phyloP scores from a whole-genome alignment of 1,140 invertebrate species.

The Eupeodes corollae region DNA sequence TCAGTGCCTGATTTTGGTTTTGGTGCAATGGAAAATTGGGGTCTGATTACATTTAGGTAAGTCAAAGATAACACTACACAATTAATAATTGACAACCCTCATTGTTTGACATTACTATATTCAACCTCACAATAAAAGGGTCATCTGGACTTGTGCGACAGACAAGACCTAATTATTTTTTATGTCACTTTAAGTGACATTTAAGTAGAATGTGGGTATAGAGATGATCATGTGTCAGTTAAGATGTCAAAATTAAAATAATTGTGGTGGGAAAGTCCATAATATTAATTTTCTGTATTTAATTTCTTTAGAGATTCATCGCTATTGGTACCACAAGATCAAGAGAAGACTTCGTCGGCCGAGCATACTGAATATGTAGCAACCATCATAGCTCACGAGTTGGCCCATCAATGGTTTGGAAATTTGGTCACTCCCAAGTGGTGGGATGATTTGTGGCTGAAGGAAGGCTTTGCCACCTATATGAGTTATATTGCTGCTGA shows the following conservation, averaged over 20 bases:
- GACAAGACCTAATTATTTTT: too few species aligned
- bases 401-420: conserved; percentile 76
- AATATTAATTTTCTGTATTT: not conserved
- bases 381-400: conserved; percentile 64
- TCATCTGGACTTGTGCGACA: not conserved
- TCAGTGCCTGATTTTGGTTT: conserved; percentile 64
- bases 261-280: not conserved
- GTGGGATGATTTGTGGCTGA: conserved; percentile 75
- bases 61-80: not conserved
- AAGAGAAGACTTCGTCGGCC: conserved; percentile 30
- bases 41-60: conserved; percentile 46
- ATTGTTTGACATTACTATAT: too few species aligned
- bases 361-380: conserved; percentile 50
- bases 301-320: conserved; percentile 21
- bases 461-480: conserved; percentile 72
- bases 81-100: too few species aligned
- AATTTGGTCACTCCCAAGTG: conserved; percentile 63
- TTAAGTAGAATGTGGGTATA: not conserved
- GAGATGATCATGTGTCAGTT: not conserved
- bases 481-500: conserved; percentile 57
- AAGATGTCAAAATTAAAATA: not conserved
- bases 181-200: not conserved
- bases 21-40: conserved; percentile 65
- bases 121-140: too few species aligned
- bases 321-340: conserved; percentile 31